Conservation (phyloP, 2,113 vertebrate species). For the Halichoerus grypus region DNA sequence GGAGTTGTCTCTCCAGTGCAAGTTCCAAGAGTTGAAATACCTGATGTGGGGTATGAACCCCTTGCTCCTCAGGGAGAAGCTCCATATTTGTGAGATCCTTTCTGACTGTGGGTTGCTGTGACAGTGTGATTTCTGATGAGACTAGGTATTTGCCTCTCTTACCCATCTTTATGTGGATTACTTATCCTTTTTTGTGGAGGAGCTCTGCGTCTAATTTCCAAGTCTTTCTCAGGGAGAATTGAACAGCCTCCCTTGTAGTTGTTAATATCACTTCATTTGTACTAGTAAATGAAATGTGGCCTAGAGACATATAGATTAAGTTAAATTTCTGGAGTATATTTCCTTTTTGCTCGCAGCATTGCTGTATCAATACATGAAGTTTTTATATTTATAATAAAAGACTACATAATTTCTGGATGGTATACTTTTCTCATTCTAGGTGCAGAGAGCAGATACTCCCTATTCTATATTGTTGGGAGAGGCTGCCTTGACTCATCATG, state of each 20-base stretch:
- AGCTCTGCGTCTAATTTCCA: not conserved
- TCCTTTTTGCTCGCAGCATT: not conserved
- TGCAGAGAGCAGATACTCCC: not conserved
- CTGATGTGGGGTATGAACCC: not conserved
- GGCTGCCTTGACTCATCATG: not conserved
- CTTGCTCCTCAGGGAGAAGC: not conserved
- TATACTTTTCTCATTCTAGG: not conserved
- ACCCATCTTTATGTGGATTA: not conserved
- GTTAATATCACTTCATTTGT: not conserved
- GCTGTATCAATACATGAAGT: not conserved
- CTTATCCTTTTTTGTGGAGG: not conserved
- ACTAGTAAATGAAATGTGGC: not conserved
- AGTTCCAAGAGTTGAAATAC: not conserved
- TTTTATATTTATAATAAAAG: not conserved
- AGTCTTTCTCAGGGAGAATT: not conserved
- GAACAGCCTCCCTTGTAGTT: not conserved
- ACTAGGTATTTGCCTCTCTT: not conserved
- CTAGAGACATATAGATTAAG: not conserved
- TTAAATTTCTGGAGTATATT: slow-evolving; percentile 14
- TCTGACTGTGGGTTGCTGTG: not conserved
- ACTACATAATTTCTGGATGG: not conserved
- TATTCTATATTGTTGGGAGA: not conserved
- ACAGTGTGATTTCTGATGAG: not conserved
- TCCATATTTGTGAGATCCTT: not conserved
- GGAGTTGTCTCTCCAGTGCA: not conserved